Evolutionary conservation across 2,797 vertebrate genomes (phyloP).

Genomic region (Enteromius paludinosus): DNA sequence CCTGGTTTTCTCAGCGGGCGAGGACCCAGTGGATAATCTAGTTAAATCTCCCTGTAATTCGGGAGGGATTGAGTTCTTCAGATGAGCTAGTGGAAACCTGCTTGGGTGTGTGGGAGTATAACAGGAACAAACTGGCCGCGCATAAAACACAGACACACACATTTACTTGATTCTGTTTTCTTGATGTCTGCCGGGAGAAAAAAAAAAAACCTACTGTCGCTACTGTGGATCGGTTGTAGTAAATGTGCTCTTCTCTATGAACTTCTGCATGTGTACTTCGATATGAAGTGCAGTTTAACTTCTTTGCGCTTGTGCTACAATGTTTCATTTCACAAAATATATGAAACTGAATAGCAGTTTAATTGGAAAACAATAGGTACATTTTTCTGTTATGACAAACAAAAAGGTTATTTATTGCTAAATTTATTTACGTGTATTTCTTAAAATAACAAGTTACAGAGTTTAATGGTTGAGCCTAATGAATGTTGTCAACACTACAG

Average conservation of each 20-base stretch:
- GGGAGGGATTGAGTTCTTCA: slow-evolving; percentile 82
- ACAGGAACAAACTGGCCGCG: slow-evolving; percentile 69
- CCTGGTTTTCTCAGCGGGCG: slow-evolving; percentile 79
- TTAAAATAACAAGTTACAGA: not conserved
- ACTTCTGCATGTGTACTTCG: not conserved
- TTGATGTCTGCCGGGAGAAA: slow-evolving; percentile 23
- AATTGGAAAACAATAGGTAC: not conserved
- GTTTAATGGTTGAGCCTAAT: not conserved
- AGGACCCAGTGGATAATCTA: slow-evolving; percentile 74
- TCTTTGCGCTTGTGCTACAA: not conserved
- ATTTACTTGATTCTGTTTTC: slow-evolving; percentile 58
- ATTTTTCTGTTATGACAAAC: not conserved
- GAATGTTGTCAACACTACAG: not conserved
- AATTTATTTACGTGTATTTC: not conserved
- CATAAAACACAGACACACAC: slow-evolving; percentile 71
- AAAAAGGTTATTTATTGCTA: not conserved
- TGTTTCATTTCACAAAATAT: too few relatives aligned
- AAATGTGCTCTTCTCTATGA: not conserved
- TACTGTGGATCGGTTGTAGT: slow-evolving; percentile 16
- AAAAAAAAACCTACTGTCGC: slow-evolving; percentile 23
- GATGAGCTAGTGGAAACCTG: slow-evolving; percentile 83
- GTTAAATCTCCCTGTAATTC: slow-evolving; percentile 86
- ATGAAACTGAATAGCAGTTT: not conserved
- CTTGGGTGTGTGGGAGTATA: slow-evolving; percentile 75
- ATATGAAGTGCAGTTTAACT: not conserved